These are phyloP conservation scores for Glossophaga mutica DNA, from an alignment of 2,797 vertebrate genomes.

Conservation along the genomic window DNA sequence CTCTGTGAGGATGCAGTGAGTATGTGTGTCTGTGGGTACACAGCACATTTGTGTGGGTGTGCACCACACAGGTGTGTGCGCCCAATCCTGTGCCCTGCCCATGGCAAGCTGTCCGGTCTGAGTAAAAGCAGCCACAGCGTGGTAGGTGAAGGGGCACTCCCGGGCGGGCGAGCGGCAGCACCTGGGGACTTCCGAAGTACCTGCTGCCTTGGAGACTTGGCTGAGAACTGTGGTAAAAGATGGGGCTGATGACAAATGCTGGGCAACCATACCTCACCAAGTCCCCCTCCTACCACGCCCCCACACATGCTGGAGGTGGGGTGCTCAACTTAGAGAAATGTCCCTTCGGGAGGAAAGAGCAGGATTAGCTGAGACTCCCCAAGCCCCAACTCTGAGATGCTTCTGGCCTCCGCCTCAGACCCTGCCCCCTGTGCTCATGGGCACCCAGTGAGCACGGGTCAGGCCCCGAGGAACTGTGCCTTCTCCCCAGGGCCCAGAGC, in stretches of 20 bases:
- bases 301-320: background rate
- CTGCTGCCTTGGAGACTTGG: background rate
- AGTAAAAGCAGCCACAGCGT: background rate
- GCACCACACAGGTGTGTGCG: background rate
- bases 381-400: background rate
- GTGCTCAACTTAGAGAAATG: background rate
- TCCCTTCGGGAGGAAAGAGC: background rate
- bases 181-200: background rate
- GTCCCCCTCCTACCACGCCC: background rate
- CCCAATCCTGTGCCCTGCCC: background rate
- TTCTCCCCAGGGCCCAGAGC: background rate
- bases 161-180: background rate
- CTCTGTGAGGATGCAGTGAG: background rate
- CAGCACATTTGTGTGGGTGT: background rate
- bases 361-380: background rate
- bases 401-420: background rate
- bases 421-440: background rate
- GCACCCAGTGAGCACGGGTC: background rate
- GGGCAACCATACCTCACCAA: background rate
- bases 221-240: background rate
- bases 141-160: background rate
- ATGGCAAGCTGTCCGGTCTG: background rate
- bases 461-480: background rate
- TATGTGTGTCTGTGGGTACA: background rate
- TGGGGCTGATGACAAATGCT: background rate